Conservation (phyloP, 2,113 vertebrate genomes). For the Chaenocephalus aceratus region DNA sequence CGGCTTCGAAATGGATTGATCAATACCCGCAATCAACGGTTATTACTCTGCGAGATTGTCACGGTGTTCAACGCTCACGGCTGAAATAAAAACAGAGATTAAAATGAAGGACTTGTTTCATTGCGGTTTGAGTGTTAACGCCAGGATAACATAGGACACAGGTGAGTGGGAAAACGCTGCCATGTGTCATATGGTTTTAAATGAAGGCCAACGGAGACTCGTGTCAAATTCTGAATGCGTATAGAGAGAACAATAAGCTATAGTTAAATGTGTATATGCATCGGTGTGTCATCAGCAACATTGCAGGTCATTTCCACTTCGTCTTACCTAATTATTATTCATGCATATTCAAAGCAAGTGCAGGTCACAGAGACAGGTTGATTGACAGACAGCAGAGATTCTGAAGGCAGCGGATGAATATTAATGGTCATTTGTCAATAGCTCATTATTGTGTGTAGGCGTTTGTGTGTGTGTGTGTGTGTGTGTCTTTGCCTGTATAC, state of each 20-base stretch:
- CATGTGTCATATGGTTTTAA: neutral
- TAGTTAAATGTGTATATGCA: neutral
- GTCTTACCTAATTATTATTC: constrained; percentile 2
- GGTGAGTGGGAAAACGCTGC: neutral
- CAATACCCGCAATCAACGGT: neutral
- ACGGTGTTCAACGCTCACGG: neutral
- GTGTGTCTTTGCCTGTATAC: neutral
- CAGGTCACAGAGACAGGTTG: constrained; percentile 33
- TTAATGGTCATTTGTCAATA: constrained; percentile 49
- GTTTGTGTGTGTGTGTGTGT: neutral
- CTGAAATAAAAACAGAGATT: neutral
- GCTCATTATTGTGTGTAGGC: neutral
- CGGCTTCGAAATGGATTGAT: neutral
- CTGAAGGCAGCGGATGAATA: constrained; percentile 46
- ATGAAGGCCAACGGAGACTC: neutral
- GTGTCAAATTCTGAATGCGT: neutral
- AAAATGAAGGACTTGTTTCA: neutral
- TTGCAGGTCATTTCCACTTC: neutral
- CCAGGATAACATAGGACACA: neutral
- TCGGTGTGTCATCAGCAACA: neutral
- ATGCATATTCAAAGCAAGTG: constrained; percentile 41
- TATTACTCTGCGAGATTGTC: neutral
- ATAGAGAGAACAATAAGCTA: neutral
- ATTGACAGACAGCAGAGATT: constrained; percentile 50
- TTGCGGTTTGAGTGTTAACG: no score